Base-by-base conservation (phyloP, 2,113 vertebrate species). In the Bufo gargarizans region DNA sequence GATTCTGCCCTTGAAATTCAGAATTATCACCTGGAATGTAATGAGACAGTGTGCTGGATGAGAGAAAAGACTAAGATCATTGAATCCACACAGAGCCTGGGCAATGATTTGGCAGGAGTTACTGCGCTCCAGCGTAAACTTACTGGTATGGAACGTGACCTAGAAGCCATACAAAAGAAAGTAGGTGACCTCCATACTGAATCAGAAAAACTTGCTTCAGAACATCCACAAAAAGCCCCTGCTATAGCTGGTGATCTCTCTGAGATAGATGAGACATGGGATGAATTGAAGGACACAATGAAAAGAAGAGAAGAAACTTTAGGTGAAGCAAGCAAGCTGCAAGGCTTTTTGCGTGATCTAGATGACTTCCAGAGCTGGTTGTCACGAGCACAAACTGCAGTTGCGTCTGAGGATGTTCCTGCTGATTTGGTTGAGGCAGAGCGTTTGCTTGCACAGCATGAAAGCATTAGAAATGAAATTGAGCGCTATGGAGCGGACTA, bases 11-110 rank as follows among this genome's bases (percentile, higher is more conserved):
- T 99, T 45, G 97, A 96, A 93, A 96, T 99, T 91, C 97, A 98
- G 92, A 99, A 99, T 92, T 99, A 97, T 92, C 96, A 97, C 91
- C 90, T 99, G 63, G 98, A 99, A 77, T 99, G 98, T 91, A 96
- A 97, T 17, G 98, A 99, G 94, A 98, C 96, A 78, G 95, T 96
- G 83, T 93, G 95, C 43, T 99, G 98, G 98, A 99, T 99, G 96
- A 95, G 94, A 90, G 98, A 99, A 88, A 99, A 99, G 93, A 98
- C 97, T 81, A 97, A 99, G 76, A 96, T 97, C 61, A 97, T 99
- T 3, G 98, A 98, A 91, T 98, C 97, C 22, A 99, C 97, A 0
- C 97, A 98, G 91, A 93, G 94, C 45, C 92, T 97, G 90, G 98
- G 97, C 90, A 97, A 97, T 0, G 98, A 99, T 91, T 94, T 97